Conservation (phyloP, 2,113 vertebrate species). For the Pitta sordida region DNA sequence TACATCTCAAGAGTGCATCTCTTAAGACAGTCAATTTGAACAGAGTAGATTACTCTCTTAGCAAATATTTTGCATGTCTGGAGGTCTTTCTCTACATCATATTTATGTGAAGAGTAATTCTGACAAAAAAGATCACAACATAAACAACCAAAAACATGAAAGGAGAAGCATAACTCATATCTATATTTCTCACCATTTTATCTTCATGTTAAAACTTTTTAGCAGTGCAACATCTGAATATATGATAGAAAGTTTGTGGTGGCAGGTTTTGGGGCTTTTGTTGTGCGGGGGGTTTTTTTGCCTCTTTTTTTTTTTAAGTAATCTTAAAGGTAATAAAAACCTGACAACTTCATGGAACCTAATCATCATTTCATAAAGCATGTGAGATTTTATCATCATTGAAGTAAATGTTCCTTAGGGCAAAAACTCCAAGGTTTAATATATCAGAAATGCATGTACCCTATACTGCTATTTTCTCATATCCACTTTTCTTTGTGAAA, state of each 20-base stretch:
- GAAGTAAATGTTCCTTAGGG: background rate
- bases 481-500: background rate
- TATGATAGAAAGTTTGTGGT: background rate
- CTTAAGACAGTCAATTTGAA: background rate
- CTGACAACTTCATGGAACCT: background rate
- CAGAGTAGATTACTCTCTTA: background rate
- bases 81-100: background rate
- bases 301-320: background rate
- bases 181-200: background rate
- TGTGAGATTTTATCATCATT: background rate
- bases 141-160: background rate
- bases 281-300: no score
- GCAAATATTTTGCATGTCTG: background rate
- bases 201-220: background rate
- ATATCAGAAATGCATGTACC: background rate
- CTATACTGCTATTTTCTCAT: background rate
- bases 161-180: background rate
- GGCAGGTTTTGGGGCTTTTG: no score
- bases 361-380: background rate
- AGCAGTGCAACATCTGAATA: background rate
- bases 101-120: background rate
- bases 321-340: background rate
- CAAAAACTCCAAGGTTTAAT: background rate
- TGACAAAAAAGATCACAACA: background rate
- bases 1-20: background rate